Base-by-base conservation (phyloP, 2,797 vertebrate genomes). In the Smutsia gigantea region DNA sequence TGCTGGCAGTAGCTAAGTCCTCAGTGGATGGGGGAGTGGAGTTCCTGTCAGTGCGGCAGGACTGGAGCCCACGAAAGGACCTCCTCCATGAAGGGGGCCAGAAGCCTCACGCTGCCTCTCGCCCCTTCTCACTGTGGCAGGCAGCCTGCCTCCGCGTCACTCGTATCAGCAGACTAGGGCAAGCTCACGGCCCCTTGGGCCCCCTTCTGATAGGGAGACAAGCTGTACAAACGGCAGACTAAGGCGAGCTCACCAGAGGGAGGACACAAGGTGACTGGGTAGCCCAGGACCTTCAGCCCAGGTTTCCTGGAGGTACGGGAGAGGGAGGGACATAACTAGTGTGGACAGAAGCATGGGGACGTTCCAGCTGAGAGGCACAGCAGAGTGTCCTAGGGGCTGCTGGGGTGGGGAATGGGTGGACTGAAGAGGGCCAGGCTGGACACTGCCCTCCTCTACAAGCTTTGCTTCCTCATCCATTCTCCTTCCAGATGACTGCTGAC, bases 351-450 rank as follows among this genome's bases (percentile, higher is more conserved):
- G 46, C 46, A 46, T 11, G 46, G 46, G 46, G 46, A 10, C 10
- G 46, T 46, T 46, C 46, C 46, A 46, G 46, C 46, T 46, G 46
- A 10, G 46, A 46, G 46, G 46, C 46, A 46, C 46, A 46, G 46
- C 46, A 46, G 46, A 19, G 14, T 72, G 42, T 51, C 51, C 31
- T 15, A 15, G 31, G 75, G 53, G 34, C 27, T 10, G 10, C 0
- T 2, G 37, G 2, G 42, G 9, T 15, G 3, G 34, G 51, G 31
- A 69, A 37, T 0, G 0, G 11, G 46, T 5, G 87, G 31, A 39
- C 31, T 7, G 49, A 66, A 71, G 81, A 63, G 18, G 9, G 1
- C 1, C 15, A 1, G 49, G 53, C 25, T 17, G 72, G n/a, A 53
- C 2, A 23, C 92, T 53, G 34, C 23, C 31, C 31, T 71, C 59